Base-by-base conservation (phyloP, 2,888 invertebrate genomes). In the Ophion ventricosus region DNA sequence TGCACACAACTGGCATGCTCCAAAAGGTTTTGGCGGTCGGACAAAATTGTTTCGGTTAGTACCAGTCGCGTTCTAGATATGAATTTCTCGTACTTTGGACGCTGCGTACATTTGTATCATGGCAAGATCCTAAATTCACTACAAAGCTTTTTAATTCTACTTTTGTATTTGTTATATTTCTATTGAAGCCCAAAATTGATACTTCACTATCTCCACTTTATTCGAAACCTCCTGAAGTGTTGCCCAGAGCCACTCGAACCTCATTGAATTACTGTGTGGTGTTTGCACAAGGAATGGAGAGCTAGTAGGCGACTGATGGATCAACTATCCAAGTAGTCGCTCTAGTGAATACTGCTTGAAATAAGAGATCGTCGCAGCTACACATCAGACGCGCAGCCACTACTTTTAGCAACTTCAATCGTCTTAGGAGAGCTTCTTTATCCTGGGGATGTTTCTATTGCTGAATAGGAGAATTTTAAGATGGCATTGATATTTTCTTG, bases 21-120 rank as follows among this genome's bases (percentile, higher is more conserved):
- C 73, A 61, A 74, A 72, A 77, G 76, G 29, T 72, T 82, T 29
- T 76, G 17, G 69, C 54, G 69, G 43, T 54, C 66, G 57, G 40
- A 49, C 80, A 56, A 73, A 59, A 80, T 80, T 80, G 67, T 73
- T 74, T 49, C 35, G 35, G 35, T 35, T 8, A 7, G 35, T 35
- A 8, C 35, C 35, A 35, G 35, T 35, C 35, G 7, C 35, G 4
- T 35, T 35, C 35, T 35, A 35, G 7, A 35, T 35, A 35, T 35
- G 8, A 35, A 0, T 8, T 35, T 35, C 35, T 7, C 35, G 8
- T 35, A 35, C 8, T 35, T 35, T 2, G 35, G 35, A 8, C 8
- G 35, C 8, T 7, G 35, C 7, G 35, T 35, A 35, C 5, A 35
- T 35, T 43, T 43, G 43, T 43, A 14, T 14, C 10, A 43, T 14